Evolutionary conservation across 2,113 vertebrate genomes (phyloP).

Genomic region (Gallinago undulata): DNA sequence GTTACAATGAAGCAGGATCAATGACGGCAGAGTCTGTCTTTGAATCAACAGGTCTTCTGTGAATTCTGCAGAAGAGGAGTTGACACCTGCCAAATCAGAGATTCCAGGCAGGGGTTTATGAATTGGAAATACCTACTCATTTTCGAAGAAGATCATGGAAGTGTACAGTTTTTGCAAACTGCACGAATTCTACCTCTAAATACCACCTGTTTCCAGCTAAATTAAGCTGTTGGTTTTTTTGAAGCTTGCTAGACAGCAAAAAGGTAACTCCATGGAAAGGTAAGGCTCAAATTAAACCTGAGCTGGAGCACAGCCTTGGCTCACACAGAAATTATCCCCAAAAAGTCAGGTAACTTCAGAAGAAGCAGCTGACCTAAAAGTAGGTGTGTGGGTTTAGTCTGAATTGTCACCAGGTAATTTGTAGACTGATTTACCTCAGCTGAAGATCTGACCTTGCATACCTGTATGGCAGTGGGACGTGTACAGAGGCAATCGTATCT

Average conservation of each 20-base stretch:
- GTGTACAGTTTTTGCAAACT: not conserved
- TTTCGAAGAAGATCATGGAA: fast-evolving
- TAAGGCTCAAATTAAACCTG: not conserved
- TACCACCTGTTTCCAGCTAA: not conserved
- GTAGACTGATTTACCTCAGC: not conserved
- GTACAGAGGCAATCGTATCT: not conserved
- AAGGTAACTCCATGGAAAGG: not conserved
- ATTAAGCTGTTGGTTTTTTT: not conserved
- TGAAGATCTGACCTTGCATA: not conserved
- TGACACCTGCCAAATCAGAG: not conserved
- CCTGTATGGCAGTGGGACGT: no score
- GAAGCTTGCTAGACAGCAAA: not conserved
- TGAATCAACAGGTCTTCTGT: not conserved
- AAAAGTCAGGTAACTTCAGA: not conserved
- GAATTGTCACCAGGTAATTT: not conserved
- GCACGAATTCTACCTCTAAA: not conserved
- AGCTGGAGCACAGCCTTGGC: not conserved
- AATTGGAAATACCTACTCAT: not conserved
- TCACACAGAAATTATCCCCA: not conserved
- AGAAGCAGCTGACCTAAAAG: not conserved
- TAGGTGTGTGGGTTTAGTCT: not conserved
- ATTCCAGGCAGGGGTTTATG: not conserved
- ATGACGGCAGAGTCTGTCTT: not conserved
- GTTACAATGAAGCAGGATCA: not conserved
- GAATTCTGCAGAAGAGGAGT: not conserved